Conservation (phyloP, 2,888 invertebrate species). For the Silvanus unidentatus region DNA sequence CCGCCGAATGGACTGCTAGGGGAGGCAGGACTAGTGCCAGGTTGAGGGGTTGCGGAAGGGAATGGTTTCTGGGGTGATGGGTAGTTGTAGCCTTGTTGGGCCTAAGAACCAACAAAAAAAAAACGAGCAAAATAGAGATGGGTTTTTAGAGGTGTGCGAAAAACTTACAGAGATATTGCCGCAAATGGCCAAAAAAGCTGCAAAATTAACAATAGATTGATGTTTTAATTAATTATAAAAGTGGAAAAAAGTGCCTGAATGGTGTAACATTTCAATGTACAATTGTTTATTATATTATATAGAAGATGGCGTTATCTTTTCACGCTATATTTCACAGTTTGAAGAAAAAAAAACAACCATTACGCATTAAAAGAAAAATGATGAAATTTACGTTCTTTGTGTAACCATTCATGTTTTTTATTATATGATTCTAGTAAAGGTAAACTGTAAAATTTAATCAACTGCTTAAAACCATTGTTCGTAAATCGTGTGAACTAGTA, state of each 20-base stretch:
- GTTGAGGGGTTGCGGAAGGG: constrained; percentile 26
- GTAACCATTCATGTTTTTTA: no score
- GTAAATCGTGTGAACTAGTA: constrained; percentile 13
- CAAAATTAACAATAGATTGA: constrained; percentile 13
- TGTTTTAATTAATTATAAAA: constrained; percentile 7
- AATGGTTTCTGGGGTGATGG: constrained; percentile 62
- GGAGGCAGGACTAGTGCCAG: constrained; percentile 15
- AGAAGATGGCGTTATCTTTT: no score
- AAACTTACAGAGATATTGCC: constrained; percentile 20
- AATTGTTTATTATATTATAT: not conserved
- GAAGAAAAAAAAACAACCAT: no score
- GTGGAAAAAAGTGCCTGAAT: constrained; percentile 2
- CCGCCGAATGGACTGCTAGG: constrained; percentile 20
- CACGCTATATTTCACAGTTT: no score
- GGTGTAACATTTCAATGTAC: constrained; percentile 1
- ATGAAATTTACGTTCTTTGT: no score
- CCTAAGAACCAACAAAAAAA: constrained; percentile 40
- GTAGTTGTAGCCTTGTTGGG: constrained; percentile 71
- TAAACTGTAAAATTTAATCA: no score
- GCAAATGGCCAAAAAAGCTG: constrained; percentile 17
- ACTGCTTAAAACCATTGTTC: constrained; percentile 7
- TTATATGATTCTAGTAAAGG: no score
- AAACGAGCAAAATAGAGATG: not conserved
- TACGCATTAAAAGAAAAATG: no score
- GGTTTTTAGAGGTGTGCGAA: not conserved